phyloP scores from a whole-genome alignment of 2,888 invertebrate species.

The Lymantria monacha region DNA sequence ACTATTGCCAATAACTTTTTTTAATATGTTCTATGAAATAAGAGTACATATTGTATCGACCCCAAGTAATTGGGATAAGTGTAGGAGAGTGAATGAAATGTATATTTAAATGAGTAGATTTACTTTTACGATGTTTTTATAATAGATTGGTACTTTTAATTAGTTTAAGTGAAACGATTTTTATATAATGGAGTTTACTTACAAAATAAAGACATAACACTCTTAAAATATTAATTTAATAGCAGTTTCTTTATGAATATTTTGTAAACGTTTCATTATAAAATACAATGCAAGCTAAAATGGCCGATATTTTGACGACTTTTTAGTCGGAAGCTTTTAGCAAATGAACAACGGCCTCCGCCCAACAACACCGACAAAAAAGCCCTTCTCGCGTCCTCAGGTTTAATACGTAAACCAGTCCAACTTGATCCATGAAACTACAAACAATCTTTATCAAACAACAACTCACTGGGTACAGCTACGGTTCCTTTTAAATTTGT shows the following conservation, averaged over 20 bases:
- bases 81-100: too few relatives aligned
- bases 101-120: too few relatives aligned
- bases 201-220: too few relatives aligned
- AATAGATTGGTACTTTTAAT: too few relatives aligned
- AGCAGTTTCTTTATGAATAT: neutral
- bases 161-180: too few relatives aligned
- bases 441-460: constrained; percentile 34
- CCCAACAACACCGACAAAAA: constrained; percentile 51
- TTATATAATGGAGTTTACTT: too few relatives aligned
- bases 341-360: constrained; percentile 67
- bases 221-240: too few relatives aligned
- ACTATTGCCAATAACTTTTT: too few relatives aligned
- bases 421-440: constrained; percentile 14
- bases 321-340: constrained; percentile 65
- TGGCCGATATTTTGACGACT: constrained; percentile 59
- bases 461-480: constrained; percentile 32
- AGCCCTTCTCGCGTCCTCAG: constrained; percentile 50
- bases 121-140: too few relatives aligned
- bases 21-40: too few relatives aligned
- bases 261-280: constrained; percentile 33
- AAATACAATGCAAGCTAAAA: constrained; percentile 43
- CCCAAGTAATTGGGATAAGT: too few relatives aligned
- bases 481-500: constrained; percentile 45
- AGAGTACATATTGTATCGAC: too few relatives aligned
- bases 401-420: constrained; percentile 28